Base-by-base conservation (phyloP, 2,888 invertebrate genomes). In the Tipula vernalis region DNA sequence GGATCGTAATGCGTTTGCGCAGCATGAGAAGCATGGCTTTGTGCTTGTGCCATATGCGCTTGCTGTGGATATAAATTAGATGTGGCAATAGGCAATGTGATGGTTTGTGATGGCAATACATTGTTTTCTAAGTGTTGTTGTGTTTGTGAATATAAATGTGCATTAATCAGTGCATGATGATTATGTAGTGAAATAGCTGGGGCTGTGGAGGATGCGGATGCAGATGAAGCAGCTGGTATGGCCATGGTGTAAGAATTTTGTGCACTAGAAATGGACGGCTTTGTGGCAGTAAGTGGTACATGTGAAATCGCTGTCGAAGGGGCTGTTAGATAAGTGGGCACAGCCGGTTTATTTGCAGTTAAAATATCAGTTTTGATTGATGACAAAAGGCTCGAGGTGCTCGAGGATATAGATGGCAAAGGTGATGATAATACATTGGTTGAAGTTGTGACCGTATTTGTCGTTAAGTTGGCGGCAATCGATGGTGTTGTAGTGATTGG, bases 1-100 rank as follows among this genome's bases (percentile, higher is more conserved):
- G 95, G 93, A 91, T 95, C 94, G 87, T 93, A 92, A 89, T 89
- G 87, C 12, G 84, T 36, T 51, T 51, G 86, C 0, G 94, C 92
- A 90, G 94, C 94, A 88, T 92, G 91, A 89, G 89, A 87, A 89
- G 88, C 84, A 83, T 87, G 88, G 28, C 87, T 87, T 85, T 87
- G 87, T 28, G 85, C 88, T 39, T 89, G 89, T 87, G 89, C 87
- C 87, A 89, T 87, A 87, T 88, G 87, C 86, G 89, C 86, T 44
- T 86, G 71, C 36, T 84, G 86, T 71, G 41, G 83, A 85, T 85
- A 85, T 18, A 85, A 42, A 42, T 42, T 85, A 44, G 85, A 42
- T 12, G 85, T 85, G 12, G 85, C 41, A 42, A 85, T 85, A 12
- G 85, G 85, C 18, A 85, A 42, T 85, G 85, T 85, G 3, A 85